Evolutionary conservation across 2,888 invertebrate species (phyloP), one percentile per base, ranked within the genome.

Genomic region (Dorcus hopei): DNA sequence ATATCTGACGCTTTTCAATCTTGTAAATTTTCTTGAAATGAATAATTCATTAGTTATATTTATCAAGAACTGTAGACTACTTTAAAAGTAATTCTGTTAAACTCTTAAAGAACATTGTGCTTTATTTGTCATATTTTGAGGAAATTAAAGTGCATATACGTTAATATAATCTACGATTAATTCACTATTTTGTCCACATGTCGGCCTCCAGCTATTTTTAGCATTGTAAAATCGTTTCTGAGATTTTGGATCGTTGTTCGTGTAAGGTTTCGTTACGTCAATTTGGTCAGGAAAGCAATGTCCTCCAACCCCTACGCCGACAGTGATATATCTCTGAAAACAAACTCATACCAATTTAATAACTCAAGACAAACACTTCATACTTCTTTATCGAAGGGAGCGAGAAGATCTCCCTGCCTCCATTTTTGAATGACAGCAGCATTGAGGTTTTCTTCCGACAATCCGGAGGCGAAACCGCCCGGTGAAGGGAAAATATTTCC

Each of bases 221-320:
- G 82, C 77, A 7, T 80, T 78, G 87, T 89, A 91, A 79, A 93
- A 92, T 59, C 85, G 80, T 5, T 84, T 77, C 80, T 87, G 84
- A 0, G 86, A 86, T 69, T 85, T 85, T 0, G 86, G 83, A 23
- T 85, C 83, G 2, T 73, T 72, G 73, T 93, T 92, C 33, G 60
- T 77, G 93, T 93, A 95, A 0, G 93, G 93, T 73, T 93, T 94
- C 1, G 71, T 72, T 54, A 65, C 64, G 26, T 6, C 26, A 2
- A 72, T 62, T 26, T 68, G 65, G 67, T 93, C 89, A 0, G 86
- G 82, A 72, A 91, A 93, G 70, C 87, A 87, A 57, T 85, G 82
- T 0, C 93, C 93, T 0, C 91, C 93, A 49, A 91, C 89, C 39
- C 90, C 88, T 7, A 93, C 79, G 0, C 92, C 93, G 49, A 94